These are phyloP conservation scores for Phaethornis superciliosus DNA, from an alignment of 2,113 vertebrate species.

Conservation along the genomic window DNA sequence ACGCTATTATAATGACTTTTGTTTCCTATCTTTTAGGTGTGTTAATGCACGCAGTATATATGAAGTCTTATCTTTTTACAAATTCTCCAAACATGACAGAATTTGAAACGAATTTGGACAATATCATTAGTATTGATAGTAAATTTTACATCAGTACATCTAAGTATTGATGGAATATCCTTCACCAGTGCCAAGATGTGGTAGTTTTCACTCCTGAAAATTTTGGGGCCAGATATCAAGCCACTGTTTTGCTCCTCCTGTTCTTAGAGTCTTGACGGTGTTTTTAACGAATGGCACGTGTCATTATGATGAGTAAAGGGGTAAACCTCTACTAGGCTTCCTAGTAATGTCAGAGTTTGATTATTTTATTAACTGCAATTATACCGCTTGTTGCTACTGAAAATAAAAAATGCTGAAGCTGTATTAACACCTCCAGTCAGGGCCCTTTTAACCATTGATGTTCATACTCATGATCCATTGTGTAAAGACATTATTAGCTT, in stretches of 20 bases:
- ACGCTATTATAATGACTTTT: neutral
- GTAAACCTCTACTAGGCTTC: neutral
- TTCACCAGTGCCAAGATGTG: neutral
- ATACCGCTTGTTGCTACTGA: neutral
- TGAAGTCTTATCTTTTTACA: neutral
- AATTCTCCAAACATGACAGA: neutral
- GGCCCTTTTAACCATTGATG: neutral
- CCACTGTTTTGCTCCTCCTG: neutral
- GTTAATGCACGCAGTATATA: neutral
- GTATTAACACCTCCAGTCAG: neutral
- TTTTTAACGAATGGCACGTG: neutral
- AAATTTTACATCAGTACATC: neutral
- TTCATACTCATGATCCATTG: neutral
- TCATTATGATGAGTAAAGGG: neutral
- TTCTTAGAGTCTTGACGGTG: neutral
- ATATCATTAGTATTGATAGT: neutral
- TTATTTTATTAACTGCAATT: conserved; percentile 22
- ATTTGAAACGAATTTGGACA: neutral
- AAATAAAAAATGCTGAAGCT: conserved; percentile 18
- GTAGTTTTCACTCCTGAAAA: neutral
- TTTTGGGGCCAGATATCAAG: neutral
- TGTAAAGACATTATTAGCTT: neutral
- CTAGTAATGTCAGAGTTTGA: neutral
- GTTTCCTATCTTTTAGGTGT: neutral
- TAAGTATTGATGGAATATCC: neutral